Base-by-base conservation (phyloP, 1,140 invertebrate species). In the Drosophila nasuta region DNA sequence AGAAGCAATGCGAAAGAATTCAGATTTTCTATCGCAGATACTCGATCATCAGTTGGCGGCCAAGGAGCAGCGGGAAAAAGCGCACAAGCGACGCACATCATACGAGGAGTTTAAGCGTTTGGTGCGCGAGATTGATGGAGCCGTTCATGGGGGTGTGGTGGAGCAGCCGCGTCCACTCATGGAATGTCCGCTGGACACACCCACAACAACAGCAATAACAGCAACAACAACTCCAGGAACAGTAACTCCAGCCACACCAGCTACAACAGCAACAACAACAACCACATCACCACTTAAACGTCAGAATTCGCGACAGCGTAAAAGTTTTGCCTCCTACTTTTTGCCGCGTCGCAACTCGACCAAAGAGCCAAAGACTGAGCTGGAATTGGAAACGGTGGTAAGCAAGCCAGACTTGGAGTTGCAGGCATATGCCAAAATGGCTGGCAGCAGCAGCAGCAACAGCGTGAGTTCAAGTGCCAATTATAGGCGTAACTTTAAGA, bases 31-130 rank as follows among this genome's bases (percentile, higher is more conserved):
- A 87, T 92, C 91, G 52, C 85, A 87, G 62, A 92, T 92, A 81
- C 91, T 92, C 68, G 91, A 92, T 85, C 88, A 92, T 25, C 82
- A 92, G 54, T 71, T 92, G 81, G 76, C 81, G 76, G 79, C 63
- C 67, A 87, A 89, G 69, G 85, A 92, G 66, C 90, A 92, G 63
- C 83, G 91, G 38, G 91, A 87, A 68, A 92, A 92, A 51, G 91
- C 92, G 49, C 89, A 92, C 56, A 81, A 83, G 45, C 90, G 92
- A 43, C 90, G 92, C 66, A 93, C 92, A 57, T 93, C 92, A 15
- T 92, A 92, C 65, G 92, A 93, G 73, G 92, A 93, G 81, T 93
- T 93, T 45, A 93, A 93, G 59, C 83, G 82, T 52, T 66, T 92
- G 46, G 89, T 92, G 52, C 89, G 77, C 62, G 92, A 92, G 69